phyloP scores from a whole-genome alignment of 2,113 vertebrate genomes.

The Dasypus novemcinctus region DNA sequence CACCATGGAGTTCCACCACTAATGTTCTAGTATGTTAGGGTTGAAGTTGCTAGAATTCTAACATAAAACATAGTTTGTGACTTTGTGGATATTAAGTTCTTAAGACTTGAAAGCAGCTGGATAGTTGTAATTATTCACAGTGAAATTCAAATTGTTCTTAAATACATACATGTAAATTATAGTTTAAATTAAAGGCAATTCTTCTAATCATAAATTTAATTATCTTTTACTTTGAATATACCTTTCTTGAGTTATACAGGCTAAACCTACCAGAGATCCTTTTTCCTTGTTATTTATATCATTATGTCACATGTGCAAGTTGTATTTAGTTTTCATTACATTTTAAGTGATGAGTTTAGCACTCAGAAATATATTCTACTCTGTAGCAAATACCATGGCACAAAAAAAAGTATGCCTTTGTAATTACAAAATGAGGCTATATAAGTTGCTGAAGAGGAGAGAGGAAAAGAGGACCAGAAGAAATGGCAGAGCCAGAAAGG shows the following conservation, averaged over 20 bases:
- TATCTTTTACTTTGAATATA: background rate
- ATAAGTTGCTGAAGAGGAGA: background rate
- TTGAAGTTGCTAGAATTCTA: background rate
- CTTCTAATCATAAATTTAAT: background rate
- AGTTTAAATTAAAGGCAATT: background rate
- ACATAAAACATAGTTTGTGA: background rate
- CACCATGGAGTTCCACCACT: background rate
- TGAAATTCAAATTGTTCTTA: slow-evolving; percentile 37
- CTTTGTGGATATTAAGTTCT: slow-evolving; percentile 1
- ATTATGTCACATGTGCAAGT: background rate
- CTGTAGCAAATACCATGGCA: background rate
- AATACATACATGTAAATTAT: background rate
- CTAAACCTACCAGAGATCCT: background rate
- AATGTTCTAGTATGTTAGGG: background rate
- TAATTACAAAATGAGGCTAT: background rate
- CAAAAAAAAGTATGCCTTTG: background rate
- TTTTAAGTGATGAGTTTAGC: background rate
- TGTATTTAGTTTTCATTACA: background rate
- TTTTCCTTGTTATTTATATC: background rate
- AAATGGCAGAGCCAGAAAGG: background rate
- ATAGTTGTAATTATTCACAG: background rate
- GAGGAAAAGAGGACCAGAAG: background rate
- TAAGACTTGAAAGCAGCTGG: background rate
- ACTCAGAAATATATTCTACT: background rate
- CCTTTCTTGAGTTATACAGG: background rate